Percentiles rank a stretch among this genome's conserved stretches.
Conservation (phyloP, 1,140 invertebrate species). For the Battus philenor region DNA sequence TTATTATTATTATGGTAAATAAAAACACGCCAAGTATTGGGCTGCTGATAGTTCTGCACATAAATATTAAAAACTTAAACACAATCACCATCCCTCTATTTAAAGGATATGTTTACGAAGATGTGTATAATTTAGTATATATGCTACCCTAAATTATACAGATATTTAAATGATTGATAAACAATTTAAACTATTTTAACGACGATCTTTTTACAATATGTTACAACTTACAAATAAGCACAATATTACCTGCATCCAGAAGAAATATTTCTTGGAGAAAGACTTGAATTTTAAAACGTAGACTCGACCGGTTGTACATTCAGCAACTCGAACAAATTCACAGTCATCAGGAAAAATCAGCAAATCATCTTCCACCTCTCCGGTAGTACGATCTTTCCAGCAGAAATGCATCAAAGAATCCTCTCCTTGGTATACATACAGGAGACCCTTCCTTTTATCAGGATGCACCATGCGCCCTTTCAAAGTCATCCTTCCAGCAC, state of each 20-base stretch:
- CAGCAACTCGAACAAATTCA: conserved; percentile 95
- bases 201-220: too few relatives aligned
- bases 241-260: conserved; percentile 99
- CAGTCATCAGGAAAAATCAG: conserved; percentile 99
- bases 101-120: too few relatives aligned
- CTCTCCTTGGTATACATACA: conserved; percentile 97
- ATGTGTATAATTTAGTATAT: too few relatives aligned
- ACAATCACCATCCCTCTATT: too few relatives aligned
- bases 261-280: conserved; percentile 94
- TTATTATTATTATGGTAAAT: too few relatives aligned
- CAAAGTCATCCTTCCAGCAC: conserved; percentile 97
- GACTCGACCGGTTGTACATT: conserved; percentile 97
- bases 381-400: conserved; percentile 94
- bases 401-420: conserved; percentile 98
- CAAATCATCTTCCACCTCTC: conserved; percentile 86
- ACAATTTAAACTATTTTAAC: too few relatives aligned
- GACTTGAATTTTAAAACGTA: conserved; percentile 98
- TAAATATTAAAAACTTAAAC: too few relatives aligned
- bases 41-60: too few relatives aligned
- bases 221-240: too few relatives aligned
- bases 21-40: too few relatives aligned
- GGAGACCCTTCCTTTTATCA: conserved; percentile 95
- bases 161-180: too few relatives aligned
- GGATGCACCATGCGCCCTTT: conserved; percentile 95
- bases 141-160: too few relatives aligned